Conservation (phyloP, 2,888 invertebrate species). For the Bedellia somnulentella region DNA sequence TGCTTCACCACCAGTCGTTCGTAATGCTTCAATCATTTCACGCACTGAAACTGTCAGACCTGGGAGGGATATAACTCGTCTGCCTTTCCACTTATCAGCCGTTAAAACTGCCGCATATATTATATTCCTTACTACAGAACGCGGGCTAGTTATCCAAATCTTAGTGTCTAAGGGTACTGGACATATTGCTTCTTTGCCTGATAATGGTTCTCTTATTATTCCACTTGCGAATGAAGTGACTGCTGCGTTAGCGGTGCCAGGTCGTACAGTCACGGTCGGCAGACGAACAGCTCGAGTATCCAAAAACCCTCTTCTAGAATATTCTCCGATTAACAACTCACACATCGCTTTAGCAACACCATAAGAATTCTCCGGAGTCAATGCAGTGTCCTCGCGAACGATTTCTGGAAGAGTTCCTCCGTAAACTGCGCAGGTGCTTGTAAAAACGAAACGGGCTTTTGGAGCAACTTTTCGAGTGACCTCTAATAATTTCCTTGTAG, state of each 20-base stretch:
- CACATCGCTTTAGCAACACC: constrained; percentile 39
- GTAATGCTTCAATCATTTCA: constrained; percentile 28
- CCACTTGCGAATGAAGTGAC: constrained; percentile 46
- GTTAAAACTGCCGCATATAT: constrained; percentile 24
- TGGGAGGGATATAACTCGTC: constrained; percentile 31
- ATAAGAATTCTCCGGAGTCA: constrained; percentile 36
- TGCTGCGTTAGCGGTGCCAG: constrained; percentile 33
- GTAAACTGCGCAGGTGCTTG: constrained; percentile 32
- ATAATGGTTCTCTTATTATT: constrained; percentile 36
- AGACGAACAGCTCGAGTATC: constrained; percentile 32
- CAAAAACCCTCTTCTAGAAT: constrained; percentile 32
- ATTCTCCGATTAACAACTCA: constrained; percentile 37
- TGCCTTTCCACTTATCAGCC: constrained; percentile 17
- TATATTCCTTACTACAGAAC: constrained; percentile 25
- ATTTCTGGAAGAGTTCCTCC: constrained; percentile 22
- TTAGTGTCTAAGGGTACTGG: constrained; percentile 27
- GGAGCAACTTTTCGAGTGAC: constrained; percentile 21
- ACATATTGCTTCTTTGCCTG: constrained; percentile 19
- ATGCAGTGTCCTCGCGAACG: constrained; percentile 25
- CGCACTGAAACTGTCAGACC: constrained; percentile 27
- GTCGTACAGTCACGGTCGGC: constrained; percentile 41
- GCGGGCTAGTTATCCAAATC: constrained; percentile 35
- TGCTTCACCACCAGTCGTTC: constrained; percentile 23
- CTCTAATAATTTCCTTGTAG: constrained; percentile 32
- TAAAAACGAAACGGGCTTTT: constrained; percentile 24